Base-by-base conservation (phyloP, 1,140 invertebrate genomes). In the Trigoniulus corallinus region DNA sequence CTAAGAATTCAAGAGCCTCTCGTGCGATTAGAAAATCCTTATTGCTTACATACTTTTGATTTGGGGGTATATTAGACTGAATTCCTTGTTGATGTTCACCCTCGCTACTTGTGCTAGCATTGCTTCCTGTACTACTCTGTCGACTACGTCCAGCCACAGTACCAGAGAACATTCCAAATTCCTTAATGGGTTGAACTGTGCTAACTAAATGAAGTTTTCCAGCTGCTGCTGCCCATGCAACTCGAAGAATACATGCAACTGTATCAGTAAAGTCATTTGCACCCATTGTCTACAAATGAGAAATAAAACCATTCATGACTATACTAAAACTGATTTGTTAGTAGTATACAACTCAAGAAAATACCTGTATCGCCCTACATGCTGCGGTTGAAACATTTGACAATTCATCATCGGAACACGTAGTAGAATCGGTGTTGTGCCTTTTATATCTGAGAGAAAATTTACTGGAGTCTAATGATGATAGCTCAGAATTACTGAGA, bases 151-250 rank as follows among this genome's bases (percentile, higher is more conserved):
- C 55, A 13, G 56, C 55, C 18, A 48, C 42, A 47, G 26, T 62
- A 53, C 24, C 59, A 57, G 60, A 54, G 57, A 25, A 55, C 57
- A 48, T 42, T 3, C 57, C 44, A 39, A 55, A 57, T 47, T 67
- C 64, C 60, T 59, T 63, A 53, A 62, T 64, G 50, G 64, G 61
- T 34, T 64, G 60, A 37, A 59, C 55, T 29, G 59, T 62, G 53
- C 65, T 65, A 18, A 66, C 64, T 12, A 72, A 61, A 53, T 67
- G 63, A 15, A 73, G 62, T 47, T 68, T 65, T 1, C 72, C 72
- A 40, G 71, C 70, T 23, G 71, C 70, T 18, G 70, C 69, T 26
- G 71, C 67, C 72, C 72, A 74, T 21, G 69, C 64, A 1, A 74
- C 62, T 25, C 68, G 58, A 62, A 72, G 64, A 48, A 74, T 61